phyloP scores from a whole-genome alignment of 2,888 invertebrate species.

The Drosophila siamana region DNA sequence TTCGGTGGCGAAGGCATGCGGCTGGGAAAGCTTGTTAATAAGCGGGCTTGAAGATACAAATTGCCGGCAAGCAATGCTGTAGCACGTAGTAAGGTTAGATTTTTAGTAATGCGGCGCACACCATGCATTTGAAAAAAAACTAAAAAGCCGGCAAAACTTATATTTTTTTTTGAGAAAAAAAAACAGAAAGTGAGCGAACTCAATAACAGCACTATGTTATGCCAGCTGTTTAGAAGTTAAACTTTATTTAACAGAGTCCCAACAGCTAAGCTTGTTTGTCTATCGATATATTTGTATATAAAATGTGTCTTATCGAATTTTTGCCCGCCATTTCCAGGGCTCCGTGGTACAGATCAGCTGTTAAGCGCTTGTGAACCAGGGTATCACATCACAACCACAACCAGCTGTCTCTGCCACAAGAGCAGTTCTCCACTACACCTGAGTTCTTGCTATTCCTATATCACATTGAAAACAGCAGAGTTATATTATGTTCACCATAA shows the following conservation, averaged over 20 bases:
- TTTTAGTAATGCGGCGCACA: conserved; percentile 14
- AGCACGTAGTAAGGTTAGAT: conserved; percentile 13
- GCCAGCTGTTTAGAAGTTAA: conserved; percentile 22
- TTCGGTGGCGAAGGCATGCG: conserved; percentile 42
- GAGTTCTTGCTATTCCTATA: background rate
- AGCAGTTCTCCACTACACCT: background rate
- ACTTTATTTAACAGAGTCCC: background rate
- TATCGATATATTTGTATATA: background rate
- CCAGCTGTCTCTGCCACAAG: background rate
- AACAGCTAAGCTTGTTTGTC: background rate
- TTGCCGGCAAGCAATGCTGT: background rate
- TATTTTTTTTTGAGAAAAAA: background rate
- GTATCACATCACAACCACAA: background rate
- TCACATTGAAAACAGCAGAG: background rate
- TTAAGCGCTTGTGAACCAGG: background rate
- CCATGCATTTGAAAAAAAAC: conserved; percentile 41
- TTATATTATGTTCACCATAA: background rate
- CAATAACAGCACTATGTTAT: background rate
- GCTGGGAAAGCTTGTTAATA: conserved; percentile 7
- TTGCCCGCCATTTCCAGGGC: too few species aligned
- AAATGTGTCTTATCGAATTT: background rate
- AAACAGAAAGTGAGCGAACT: background rate
- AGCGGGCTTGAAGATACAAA: conserved; percentile 7
- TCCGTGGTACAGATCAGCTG: background rate
- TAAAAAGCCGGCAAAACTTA: background rate